Evolutionary conservation across 2,113 vertebrate genomes (phyloP).

Genomic region (Dryoscopus gambensis): DNA sequence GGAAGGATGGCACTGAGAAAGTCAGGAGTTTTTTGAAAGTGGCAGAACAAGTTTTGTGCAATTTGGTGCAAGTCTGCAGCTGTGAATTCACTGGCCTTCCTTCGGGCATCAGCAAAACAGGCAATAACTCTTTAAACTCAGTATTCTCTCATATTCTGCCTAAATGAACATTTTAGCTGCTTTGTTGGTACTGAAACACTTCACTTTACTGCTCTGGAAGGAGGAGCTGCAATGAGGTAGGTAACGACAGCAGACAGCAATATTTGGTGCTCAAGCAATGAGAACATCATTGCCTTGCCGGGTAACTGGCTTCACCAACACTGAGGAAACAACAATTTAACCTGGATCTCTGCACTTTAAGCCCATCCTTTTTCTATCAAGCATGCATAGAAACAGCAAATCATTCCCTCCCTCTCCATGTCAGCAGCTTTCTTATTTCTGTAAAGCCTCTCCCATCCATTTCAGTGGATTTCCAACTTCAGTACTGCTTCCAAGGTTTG

Average conservation of each 20-base stretch:
- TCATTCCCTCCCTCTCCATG: neutral
- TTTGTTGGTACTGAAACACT: neutral
- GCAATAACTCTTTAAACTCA: neutral
- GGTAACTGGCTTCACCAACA: neutral
- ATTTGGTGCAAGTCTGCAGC: neutral
- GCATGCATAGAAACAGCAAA: neutral
- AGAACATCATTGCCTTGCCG: neutral
- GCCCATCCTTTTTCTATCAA: neutral
- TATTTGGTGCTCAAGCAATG: neutral
- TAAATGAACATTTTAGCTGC: neutral
- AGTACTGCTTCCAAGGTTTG: neutral
- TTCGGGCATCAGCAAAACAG: neutral
- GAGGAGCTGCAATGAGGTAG: neutral
- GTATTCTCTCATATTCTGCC: neutral
- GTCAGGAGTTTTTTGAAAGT: neutral
- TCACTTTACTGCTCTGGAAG: neutral
- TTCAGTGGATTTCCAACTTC: neutral
- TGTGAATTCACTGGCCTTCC: neutral
- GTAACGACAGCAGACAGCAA: fast-evolving
- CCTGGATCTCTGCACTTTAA: neutral
- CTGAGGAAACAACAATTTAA: neutral
- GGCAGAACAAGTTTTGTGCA: neutral
- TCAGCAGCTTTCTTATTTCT: neutral
- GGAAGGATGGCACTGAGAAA: neutral
- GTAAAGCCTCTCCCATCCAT: neutral